Evolutionary conservation across 2,113 vertebrate species (phyloP), one percentile per base, ranked within the genome.

Genomic region (Arothron firmamentum): DNA sequence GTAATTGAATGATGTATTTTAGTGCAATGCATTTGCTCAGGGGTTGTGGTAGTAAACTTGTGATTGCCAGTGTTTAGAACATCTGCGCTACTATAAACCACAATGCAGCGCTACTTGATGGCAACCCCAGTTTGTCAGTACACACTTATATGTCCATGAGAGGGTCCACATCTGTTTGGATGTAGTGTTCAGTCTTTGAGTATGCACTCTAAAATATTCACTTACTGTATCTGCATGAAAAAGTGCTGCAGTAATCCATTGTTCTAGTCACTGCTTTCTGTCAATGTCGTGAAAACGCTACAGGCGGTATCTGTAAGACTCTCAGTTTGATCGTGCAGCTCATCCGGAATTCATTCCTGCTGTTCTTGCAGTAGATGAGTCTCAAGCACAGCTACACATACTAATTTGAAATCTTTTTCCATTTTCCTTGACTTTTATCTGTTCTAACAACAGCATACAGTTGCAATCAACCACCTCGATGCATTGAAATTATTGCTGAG

Each of bases 401-500:
- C 43, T 56, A 59, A 19, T 66, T 76, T 18, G 50, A 45, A 67
- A 62, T 59, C 78, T 45, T 59, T 79, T 79, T 47, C 69, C 58
- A 56, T 65, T 71, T 70, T 65, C 48, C 65, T 57, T 51, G 16
- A 43, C 59, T 69, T 65, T 45, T 49, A 63, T 79, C 67, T 75
- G 66, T 62, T 48, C 1, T 62, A 82, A 80, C 38, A 23, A 77
- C 58, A 81, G 62, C 75, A 75, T 61, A 55, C 67, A 67, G 72
- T 62, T 77, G 67, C 45, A 77, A 85, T 85, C 28, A 79, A 83
- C 82, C n/a, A 60, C 76, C 64, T 77, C 67, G 72, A 68, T 75
- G 67, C 73, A 77, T 84, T 76, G 71, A 76, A 76, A 80, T 78
- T 76, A 75, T 76, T 87, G 87, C 85, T 80, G 82, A 88, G 85